phyloP scores from a whole-genome alignment of 2,888 invertebrate species.

The Epinotia demarniana region DNA sequence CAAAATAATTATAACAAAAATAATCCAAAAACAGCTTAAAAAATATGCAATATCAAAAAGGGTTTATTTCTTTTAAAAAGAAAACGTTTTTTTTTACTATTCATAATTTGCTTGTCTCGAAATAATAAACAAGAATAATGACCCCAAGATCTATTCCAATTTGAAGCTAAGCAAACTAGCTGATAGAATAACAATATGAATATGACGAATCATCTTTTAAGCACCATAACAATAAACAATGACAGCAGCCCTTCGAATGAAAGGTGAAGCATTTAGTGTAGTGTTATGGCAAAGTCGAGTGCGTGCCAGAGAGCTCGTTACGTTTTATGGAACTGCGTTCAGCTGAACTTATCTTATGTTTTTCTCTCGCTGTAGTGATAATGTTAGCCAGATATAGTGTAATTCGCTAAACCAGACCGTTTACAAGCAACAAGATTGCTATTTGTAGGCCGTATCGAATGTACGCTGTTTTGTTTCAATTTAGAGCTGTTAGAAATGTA shows the following conservation, averaged over 20 bases:
- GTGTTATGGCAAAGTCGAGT: conserved; percentile 38
- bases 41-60: too few relatives aligned
- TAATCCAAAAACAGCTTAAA: too few relatives aligned
- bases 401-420: conserved; percentile 25
- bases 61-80: too few relatives aligned
- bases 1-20: too few relatives aligned
- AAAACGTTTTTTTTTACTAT: too few relatives aligned
- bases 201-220: conserved; percentile 27
- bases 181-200: conserved; percentile 12
- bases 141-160: neutral
- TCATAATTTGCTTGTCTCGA: too few relatives aligned
- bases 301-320: conserved; percentile 46
- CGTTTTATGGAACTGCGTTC: conserved; percentile 47
- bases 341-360: conserved; percentile 43
- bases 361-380: conserved; percentile 37
- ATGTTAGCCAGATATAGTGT: conserved; percentile 21
- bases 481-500: neutral
- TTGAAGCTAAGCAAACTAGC: neutral
- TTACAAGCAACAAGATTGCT: conserved; percentile 38
- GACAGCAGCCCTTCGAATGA: conserved; percentile 28
- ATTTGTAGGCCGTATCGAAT: conserved; percentile 28
- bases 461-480: conserved; percentile 23
- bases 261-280: conserved; percentile 38
- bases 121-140: neutral
- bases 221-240: conserved; percentile 22